phyloP scores from a whole-genome alignment of 64 coral and sea anemone genomes.

The Montipora efflorescens region DNA sequence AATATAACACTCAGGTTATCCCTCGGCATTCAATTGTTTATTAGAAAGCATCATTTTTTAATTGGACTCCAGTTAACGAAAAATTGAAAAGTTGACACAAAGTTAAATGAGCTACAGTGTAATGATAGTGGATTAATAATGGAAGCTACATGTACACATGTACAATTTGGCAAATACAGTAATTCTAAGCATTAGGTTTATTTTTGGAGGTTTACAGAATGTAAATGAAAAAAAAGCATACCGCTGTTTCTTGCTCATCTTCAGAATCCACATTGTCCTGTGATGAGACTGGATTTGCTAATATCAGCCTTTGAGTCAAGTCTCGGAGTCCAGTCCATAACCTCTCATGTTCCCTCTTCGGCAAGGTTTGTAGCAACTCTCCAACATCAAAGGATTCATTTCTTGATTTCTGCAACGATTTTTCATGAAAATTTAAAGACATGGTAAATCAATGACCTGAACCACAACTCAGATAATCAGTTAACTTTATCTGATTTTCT shows the following conservation, averaged over 20 bases:
- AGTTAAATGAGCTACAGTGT: no score
- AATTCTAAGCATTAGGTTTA: no score
- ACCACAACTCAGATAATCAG: no score
- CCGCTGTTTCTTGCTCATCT: slow-evolving; percentile 15
- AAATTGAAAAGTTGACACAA: no score
- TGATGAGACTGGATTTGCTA: slow-evolving; percentile 5
- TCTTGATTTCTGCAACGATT: slow-evolving; percentile 70
- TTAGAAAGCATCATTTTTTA: no score
- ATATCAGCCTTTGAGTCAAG: slow-evolving; percentile 30
- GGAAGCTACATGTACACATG: no score
- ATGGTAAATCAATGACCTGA: not conserved
- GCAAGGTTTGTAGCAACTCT: slow-evolving; percentile 83
- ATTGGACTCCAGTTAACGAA: no score
- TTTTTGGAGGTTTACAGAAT: not conserved
- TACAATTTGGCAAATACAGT: no score
- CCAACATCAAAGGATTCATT: slow-evolving; percentile 88
- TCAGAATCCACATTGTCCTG: slow-evolving; percentile 39
- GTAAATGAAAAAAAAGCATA: not conserved
- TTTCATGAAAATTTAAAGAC: not conserved
- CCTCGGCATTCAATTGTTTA: no score
- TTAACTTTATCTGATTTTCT: no score
- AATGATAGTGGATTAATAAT: no score
- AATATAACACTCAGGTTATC: no score
- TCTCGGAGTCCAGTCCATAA: slow-evolving; percentile 75
- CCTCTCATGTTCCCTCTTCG: slow-evolving; percentile 81